These are phyloP conservation scores for Actenoides lindsayi DNA, from an alignment of 2,113 vertebrate genomes.

Conservation along the genomic window DNA sequence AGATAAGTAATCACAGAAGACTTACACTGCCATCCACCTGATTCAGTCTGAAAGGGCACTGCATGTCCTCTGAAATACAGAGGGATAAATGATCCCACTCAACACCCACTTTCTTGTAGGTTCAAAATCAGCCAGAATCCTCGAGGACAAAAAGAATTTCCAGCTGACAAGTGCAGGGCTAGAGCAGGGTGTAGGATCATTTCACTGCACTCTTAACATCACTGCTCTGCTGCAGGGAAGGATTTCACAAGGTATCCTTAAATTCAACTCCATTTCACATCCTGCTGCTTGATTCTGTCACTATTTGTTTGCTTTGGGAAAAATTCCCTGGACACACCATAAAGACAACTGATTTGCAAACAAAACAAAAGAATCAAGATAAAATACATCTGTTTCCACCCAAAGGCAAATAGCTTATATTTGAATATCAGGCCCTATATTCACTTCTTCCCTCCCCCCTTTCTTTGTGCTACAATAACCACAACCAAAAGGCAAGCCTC, in stretches of 20 bases:
- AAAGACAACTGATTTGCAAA: not conserved
- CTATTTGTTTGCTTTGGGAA: not conserved
- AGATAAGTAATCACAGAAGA: not conserved
- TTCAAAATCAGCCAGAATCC: not conserved
- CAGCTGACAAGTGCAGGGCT: not conserved
- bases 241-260: not conserved
- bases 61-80: not conserved
- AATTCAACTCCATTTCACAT: not conserved
- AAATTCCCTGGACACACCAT: not conserved
- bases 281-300: not conserved
- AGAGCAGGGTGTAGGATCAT: too few relatives aligned
- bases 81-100: not conserved
- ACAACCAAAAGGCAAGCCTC: not conserved
- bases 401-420: not conserved
- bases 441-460: too few relatives aligned
- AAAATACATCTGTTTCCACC: not conserved
- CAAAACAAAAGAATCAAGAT: not conserved
- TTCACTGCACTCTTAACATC: not conserved
- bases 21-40: not conserved
- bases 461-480: too few relatives aligned
- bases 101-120: accelerated
- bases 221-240: not conserved
- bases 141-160: not conserved
- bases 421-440: too few relatives aligned
- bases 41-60: not conserved